phyloP scores from a whole-genome alignment of 2,888 invertebrate genomes.

The Zaprionus lineosus region DNA sequence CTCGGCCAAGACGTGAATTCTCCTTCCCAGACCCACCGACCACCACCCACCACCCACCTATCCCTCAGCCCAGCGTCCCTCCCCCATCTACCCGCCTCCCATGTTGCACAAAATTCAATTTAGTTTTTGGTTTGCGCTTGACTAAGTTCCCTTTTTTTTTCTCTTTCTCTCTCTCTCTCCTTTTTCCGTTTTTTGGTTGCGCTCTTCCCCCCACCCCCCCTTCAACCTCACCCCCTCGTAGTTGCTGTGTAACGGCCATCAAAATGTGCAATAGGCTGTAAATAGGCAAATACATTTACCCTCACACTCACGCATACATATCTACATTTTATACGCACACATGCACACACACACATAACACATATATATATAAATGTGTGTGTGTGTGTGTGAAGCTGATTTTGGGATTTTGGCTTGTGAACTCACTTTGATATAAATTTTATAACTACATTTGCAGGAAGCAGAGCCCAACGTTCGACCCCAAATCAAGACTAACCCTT shows the following conservation, averaged over 20 bases:
- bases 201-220: background rate
- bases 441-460: conserved; percentile 59
- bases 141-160: conserved; percentile 55
- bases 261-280: conserved; percentile 77
- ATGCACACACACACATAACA: background rate
- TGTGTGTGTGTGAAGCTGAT: conserved; percentile 50
- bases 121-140: conserved; percentile 74
- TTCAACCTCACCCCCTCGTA: background rate
- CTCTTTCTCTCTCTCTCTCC: background rate
- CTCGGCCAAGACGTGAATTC: background rate
- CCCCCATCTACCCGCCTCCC: conserved; percentile 2
- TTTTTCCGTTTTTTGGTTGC: background rate
- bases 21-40: background rate
- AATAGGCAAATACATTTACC: conserved; percentile 73
- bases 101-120: conserved; percentile 67
- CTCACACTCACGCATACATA: conserved; percentile 12
- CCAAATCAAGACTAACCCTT: background rate
- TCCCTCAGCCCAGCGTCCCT: background rate
- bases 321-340: conserved; percentile 6
- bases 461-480: background rate
- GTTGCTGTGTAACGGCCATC: conserved; percentile 44
- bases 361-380: too few relatives aligned
- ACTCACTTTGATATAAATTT: conserved; percentile 61
- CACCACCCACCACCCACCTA: background rate
- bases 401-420: conserved; percentile 63